Evolutionary conservation across 2,113 vertebrate species (phyloP), one percentile per base, ranked within the genome.

Genomic region (Labeo catla): DNA sequence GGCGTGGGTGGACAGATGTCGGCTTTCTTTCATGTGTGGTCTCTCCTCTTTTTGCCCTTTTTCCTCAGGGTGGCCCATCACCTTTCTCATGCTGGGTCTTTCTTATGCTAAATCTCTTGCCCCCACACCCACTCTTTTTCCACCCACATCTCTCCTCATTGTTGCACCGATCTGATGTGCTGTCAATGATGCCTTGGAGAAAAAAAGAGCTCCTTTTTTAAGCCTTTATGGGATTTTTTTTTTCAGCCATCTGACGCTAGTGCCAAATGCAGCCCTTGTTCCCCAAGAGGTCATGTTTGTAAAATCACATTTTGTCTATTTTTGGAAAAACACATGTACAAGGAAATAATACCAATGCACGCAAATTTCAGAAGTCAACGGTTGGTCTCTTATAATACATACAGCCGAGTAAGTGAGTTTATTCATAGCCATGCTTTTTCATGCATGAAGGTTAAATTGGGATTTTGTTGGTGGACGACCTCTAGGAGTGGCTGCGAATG

Each of bases 21-120:
- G 73, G 70, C 79, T 84, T 81, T 45, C 66, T 85, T 87, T 88
- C 89, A 88, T 90, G 89, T 90, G 89, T 90, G 89, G 89, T 90
- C 89, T 86, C 83, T 83, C 65, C 85, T 82, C 77, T 86, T 77
- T 76, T 34, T 50, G 34, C 78, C 57, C 50, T 59, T 47, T 23
- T 45, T 86, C 85, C 86, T 84, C 10, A 90, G 85, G 89, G 85
- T 88, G 87, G 87, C 85, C 78, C 28, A 76, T 49, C 86, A 86
- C 79, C 80, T 57, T 84, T 87, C 80, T 83, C 85, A 84, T 70
- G 73, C 76, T 43, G 76, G 76, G 63, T 83, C 84, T 85, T 90
- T 90, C 89, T 90, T 87, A 90, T 90, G 89, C 83, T 90, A 88
- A 90, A 85, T 70, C 66, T 57, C 45, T 54, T 47, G 23, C 36